Base-by-base conservation (phyloP, 2,113 vertebrate species). In the Poeciliopsis occidentalis region DNA sequence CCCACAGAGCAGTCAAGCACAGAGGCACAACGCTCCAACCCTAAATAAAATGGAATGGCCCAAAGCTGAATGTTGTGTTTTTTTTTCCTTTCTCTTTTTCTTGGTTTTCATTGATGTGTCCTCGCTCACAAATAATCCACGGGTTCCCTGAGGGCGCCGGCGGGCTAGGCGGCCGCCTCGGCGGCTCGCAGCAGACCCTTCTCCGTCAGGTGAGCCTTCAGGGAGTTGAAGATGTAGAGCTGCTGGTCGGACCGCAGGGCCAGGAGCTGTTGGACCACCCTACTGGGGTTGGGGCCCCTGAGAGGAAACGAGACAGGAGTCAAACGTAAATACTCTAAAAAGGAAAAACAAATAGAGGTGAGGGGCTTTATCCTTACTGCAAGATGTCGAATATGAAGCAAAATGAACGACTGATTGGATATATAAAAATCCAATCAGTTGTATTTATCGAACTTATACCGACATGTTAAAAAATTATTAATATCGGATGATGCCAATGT, bases 191-290 rank as follows among this genome's bases (percentile, higher is more conserved):
- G 78, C 82, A 99, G 44, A 3, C 97, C 98, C 84, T 93, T 97
- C 90, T 99, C 97, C 0, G 85, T 92, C 69, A 99, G 96, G 86
- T 98, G 97, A 6, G 96, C 88, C 90, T 95, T 98, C 11, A 99
- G 94, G 0, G 96, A 97, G 94, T 96, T 97, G 93, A 98, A 99
- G 89, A 99, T 97, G 93, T 96, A 92, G 11, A 99, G 95, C 94
- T 99, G 98, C 91, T 99, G 98, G 37, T 99, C 98, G 0, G 93
- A 94, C 31, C 98, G 93, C 78, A 99, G 87, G 29, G 97, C 97
- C 82, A 99, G 88, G 74, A 99, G 95, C 95, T 99, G 98, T 90
- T 99, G 98, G 87, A 99, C 96, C 83, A 99, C 95, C 79, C 97
- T 99, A 90, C 91, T 96, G 0, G 98, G 97, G 87, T 99, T 99